Evolutionary conservation across 2,113 vertebrate genomes (phyloP).

Genomic region (Chaetops frenatus): DNA sequence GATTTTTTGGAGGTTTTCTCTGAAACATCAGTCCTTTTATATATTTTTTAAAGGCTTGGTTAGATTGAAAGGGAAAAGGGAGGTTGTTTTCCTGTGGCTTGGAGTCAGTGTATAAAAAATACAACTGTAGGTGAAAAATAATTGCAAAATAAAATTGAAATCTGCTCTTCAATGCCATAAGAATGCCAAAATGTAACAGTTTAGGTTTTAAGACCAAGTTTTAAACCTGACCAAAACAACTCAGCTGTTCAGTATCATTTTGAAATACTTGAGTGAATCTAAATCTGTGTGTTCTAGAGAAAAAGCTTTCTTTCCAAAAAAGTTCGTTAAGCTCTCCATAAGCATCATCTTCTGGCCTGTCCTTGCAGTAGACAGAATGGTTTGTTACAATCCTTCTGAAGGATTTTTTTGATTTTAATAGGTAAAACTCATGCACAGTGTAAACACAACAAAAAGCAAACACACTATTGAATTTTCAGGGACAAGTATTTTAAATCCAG

Average conservation of each 20-base stretch:
- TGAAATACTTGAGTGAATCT: not conserved
- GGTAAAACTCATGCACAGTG: not conserved
- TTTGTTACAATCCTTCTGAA: not conserved
- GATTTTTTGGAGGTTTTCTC: not conserved
- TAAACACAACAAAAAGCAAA: not conserved
- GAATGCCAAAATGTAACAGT: not conserved
- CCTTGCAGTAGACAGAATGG: not conserved
- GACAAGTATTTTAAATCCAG: conserved; percentile 28
- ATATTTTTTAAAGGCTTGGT: not conserved
- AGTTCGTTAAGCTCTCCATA: not conserved
- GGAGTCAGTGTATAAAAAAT: not conserved
- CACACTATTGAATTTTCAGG: not conserved
- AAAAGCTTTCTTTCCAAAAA: not conserved
- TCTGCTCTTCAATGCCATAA: not conserved
- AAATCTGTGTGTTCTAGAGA: not conserved
- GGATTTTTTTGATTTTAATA: not conserved
- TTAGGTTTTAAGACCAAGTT: not conserved
- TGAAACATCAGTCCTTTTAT: not conserved
- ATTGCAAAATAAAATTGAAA: not conserved
- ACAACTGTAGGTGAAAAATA: not conserved
- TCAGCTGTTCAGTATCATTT: not conserved
- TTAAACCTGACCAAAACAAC: not conserved
- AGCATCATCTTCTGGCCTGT: not conserved
- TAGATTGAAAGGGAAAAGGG: not conserved
- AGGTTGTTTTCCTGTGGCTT: not conserved